A percentile compares a stretch with the other conserved stretches of the same genome.
Evolutionary conservation across 2,797 vertebrate species (phyloP).

Genomic region (Enteromius argenteus): DNA sequence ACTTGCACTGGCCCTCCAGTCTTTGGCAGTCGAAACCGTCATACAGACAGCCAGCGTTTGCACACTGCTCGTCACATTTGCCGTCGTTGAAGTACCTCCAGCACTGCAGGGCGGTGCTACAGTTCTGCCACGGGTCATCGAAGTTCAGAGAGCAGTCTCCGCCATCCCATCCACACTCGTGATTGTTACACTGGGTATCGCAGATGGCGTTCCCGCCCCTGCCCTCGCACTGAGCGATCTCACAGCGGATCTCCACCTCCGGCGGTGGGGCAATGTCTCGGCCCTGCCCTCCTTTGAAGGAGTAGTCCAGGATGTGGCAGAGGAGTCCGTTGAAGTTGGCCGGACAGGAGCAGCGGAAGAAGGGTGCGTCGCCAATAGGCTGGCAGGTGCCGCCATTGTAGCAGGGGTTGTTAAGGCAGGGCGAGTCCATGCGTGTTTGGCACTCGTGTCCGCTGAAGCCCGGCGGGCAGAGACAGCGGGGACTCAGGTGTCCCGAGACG

Average conservation of each 20-base stretch:
- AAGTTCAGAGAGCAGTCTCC: constrained; percentile 98
- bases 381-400: constrained; percentile 95
- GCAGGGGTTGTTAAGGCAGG: constrained; percentile 88
- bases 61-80: constrained; percentile 91
- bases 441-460: constrained; percentile 90
- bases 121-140: constrained; percentile 96
- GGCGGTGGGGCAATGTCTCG: constrained; percentile 82
- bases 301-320: constrained; percentile 92
- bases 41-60: constrained; percentile 90
- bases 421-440: constrained; percentile 86
- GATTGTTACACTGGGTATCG: constrained; percentile 88
- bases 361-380: constrained; percentile 79
- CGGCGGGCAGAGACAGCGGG: constrained; percentile 85
- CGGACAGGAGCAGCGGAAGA: constrained; percentile 90
- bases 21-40: constrained; percentile 98
- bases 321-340: constrained; percentile 90
- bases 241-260: constrained; percentile 79
- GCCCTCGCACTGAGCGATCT: constrained; percentile 79
- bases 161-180: constrained; percentile 93
- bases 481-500: constrained; percentile 84
- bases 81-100: constrained; percentile 95
- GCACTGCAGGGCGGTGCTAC: constrained; percentile 92
- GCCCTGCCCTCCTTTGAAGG: constrained; percentile 84
- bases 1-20: constrained; percentile 95
- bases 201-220: constrained; percentile 87